A percentile compares a stretch with the other conserved stretches of the same genome.
These are phyloP conservation scores for Catonia carolina DNA, from an alignment of 2,888 invertebrate species.

Conservation along the genomic window DNA sequence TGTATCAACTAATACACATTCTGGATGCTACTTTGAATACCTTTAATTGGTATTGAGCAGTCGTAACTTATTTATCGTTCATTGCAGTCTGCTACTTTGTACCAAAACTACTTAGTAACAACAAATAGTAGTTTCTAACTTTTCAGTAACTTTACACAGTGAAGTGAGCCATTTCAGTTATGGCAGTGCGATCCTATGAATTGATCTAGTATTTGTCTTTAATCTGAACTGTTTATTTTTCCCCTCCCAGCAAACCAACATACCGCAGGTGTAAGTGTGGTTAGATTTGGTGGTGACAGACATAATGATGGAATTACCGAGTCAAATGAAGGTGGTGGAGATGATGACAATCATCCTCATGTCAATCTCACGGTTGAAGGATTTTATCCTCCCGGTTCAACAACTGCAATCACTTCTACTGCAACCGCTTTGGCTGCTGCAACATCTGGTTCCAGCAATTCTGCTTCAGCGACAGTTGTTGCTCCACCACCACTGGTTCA, in stretches of 20 bases:
- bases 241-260: constrained; percentile 35
- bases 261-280: constrained; percentile 34
- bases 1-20: no score
- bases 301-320: constrained; percentile 51
- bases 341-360: constrained; percentile 50
- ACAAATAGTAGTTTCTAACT: no score
- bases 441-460: not conserved
- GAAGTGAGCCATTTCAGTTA: no score
- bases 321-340: constrained; percentile 37
- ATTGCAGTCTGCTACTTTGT: no score
- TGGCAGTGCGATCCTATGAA: no score
- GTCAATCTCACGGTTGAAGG: constrained; percentile 59
- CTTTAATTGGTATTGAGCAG: no score
- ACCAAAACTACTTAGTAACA: no score
- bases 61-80: no score
- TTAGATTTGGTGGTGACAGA: constrained; percentile 47
- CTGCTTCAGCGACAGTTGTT: not conserved
- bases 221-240: no score
- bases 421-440: not conserved
- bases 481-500: not conserved
- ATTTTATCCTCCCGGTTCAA: constrained; percentile 47
- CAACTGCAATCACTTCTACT: constrained; percentile 6
- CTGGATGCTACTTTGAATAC: no score
- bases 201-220: no score
- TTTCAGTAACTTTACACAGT: no score